phyloP scores from a whole-genome alignment of 2,797 vertebrate genomes.

The Lepus townsendii region DNA sequence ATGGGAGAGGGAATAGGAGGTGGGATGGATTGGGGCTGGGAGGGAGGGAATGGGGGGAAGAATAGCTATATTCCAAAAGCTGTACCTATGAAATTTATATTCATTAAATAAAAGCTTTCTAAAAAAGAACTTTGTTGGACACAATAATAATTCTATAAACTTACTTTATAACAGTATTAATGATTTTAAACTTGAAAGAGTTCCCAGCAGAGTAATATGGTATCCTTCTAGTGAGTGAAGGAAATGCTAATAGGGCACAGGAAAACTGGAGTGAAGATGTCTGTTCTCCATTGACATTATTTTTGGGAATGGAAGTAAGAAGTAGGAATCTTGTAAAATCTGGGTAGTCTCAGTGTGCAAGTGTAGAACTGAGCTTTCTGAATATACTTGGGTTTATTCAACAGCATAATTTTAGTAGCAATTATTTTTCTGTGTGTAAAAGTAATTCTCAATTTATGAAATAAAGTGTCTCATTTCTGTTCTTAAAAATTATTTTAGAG shows the following conservation, averaged over 20 bases:
- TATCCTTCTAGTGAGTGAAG: not conserved
- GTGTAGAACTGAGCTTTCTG: not conserved
- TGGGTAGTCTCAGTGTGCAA: not conserved
- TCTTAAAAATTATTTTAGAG: slow-evolving; percentile 67
- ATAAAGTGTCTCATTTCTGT: slow-evolving; percentile 40
- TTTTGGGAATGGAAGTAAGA: not conserved
- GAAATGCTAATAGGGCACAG: not conserved
- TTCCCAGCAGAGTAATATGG: not conserved
- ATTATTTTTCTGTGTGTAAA: slow-evolving; percentile 56
- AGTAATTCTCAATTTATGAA: slow-evolving; percentile 48
- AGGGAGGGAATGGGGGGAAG: no score
- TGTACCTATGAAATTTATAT: no score
- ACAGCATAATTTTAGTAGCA: not conserved
- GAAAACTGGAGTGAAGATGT: not conserved
- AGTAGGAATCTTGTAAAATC: not conserved
- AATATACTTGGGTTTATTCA: slow-evolving; percentile 59
- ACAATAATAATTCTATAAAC: not conserved
- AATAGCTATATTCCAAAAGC: no score
- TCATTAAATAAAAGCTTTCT: no score
- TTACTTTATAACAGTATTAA: not conserved
- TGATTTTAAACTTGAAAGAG: slow-evolving; percentile 33
- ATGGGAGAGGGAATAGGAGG: no score
- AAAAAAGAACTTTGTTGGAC: not conserved
- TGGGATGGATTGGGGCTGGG: no score
- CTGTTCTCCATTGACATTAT: not conserved